Evolutionary conservation across 2,113 vertebrate species (phyloP).

Genomic region (Pholis gunnellus): DNA sequence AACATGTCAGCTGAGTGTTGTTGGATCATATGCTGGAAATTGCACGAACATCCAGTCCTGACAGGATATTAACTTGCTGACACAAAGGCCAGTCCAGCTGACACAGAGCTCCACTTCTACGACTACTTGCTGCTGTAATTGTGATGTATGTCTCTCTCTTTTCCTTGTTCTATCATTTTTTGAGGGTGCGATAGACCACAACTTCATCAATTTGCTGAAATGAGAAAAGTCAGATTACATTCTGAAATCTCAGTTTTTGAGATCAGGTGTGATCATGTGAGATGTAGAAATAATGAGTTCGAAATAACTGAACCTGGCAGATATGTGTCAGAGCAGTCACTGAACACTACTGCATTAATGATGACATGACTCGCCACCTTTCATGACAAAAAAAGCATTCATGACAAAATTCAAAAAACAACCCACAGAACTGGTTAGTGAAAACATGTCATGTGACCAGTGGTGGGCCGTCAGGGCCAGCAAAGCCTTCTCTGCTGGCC

Average conservation of each 20-base stretch:
- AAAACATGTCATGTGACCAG: too few relatives aligned
- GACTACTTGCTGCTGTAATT: neutral
- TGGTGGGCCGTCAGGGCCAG: too few relatives aligned
- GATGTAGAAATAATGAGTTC: neutral
- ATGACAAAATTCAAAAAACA: too few relatives aligned
- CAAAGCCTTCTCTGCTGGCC: too few relatives aligned
- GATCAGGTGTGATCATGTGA: too few relatives aligned
- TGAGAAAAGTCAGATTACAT: neutral
- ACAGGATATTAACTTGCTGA: conserved; percentile 15
- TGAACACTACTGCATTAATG: neutral
- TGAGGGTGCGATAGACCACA: neutral
- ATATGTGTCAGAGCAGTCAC: neutral
- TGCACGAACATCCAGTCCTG: neutral
- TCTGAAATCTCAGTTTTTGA: neutral
- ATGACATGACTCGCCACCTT: neutral
- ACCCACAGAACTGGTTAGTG: too few relatives aligned
- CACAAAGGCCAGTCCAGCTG: conserved; percentile 1
- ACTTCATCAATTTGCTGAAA: neutral
- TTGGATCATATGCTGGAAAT: neutral
- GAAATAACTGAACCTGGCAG: neutral
- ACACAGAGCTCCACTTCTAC: neutral
- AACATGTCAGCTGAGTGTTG: neutral
- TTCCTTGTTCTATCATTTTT: neutral
- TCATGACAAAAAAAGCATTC: too few relatives aligned
- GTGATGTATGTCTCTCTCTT: neutral